Evolutionary conservation across 2,888 invertebrate genomes (phyloP).

Genomic region (Rhagophthalmus giganteus): DNA sequence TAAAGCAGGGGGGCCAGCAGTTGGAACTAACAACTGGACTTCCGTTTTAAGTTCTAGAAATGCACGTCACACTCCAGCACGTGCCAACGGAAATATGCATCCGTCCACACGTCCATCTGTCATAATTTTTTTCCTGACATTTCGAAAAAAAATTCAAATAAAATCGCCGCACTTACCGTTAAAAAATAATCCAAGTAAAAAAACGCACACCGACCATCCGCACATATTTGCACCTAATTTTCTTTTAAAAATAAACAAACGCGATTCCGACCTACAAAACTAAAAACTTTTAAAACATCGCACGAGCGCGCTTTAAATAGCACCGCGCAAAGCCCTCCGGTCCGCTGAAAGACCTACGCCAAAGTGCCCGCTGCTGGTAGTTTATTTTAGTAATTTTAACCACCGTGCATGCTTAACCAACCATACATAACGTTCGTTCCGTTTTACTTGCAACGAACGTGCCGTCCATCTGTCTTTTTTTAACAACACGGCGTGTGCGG

Average conservation of each 20-base stretch:
- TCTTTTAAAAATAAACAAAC: background rate
- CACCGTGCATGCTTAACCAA: constrained; percentile 39
- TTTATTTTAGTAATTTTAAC: constrained; percentile 40
- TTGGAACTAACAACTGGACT: constrained; percentile 23
- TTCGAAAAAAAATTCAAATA: too few relatives aligned
- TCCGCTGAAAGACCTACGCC: constrained; percentile 18
- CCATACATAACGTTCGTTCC: constrained; percentile 33
- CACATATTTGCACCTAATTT: constrained; percentile 16
- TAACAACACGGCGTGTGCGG: too few relatives aligned
- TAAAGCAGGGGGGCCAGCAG: constrained; percentile 6
- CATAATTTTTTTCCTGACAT: too few relatives aligned
- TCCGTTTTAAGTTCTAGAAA: constrained; percentile 33
- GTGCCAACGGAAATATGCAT: constrained; percentile 44
- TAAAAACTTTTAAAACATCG: too few relatives aligned
- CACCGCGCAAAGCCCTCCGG: constrained; percentile 4
- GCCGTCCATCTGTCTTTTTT: too few relatives aligned
- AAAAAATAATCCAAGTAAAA: constrained; percentile 15
- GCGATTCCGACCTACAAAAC: too few relatives aligned
- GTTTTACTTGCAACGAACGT: too few relatives aligned
- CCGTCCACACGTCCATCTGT: constrained; percentile 30
- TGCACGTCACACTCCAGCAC: constrained; percentile 43
- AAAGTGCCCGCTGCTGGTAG: constrained; percentile 25
- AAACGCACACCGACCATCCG: constrained; percentile 10
- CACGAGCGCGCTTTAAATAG: constrained; percentile 15
- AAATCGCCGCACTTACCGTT: constrained; percentile 12